Evolutionary conservation across 2,888 invertebrate species (phyloP), one percentile per base, ranked within the genome.

Genomic region (Archips xylosteana): DNA sequence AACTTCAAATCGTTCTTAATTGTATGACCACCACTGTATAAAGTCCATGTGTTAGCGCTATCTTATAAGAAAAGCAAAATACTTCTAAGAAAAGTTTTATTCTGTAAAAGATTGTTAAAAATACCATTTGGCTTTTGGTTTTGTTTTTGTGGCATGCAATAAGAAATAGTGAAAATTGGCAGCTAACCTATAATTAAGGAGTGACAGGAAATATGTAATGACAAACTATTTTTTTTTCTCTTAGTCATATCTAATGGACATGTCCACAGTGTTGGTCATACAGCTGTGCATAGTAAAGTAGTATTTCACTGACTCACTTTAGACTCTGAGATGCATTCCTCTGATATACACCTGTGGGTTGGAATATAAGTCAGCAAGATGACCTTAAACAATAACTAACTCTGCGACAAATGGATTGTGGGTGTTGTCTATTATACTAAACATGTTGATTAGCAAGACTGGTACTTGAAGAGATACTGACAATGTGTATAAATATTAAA

Each of bases 261-360:
- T 74, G 67, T 72, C 75, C 42, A 63, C 71, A 57, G 68, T 72
- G 67, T 75, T 75, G 75, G 76, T 77, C 78, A 78, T 75, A 75
- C 69, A 64, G 70, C 23, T 54, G 15, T 54, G 2, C 15, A 9
- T 54, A 54, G n/a, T 65, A 66, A 42, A 60, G 61, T 15, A 69
- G 39, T 61, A 68, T 39, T 15, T 39, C 47, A 60, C 63, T 76
- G 75, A 76, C 34, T 77, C 74, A 76, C 73, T 68, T 77, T 70
- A 71, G 67, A 76, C 74, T 74, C 71, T 75, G 70, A 75, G 76
- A 76, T 77, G 75, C 71, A 71, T 74, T 70, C 70, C 68, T 62
- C 71, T 70, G 67, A 74, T 75, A 45, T 64, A 70, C 78, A 76
- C 75, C 74, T 78, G 65, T 72, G 71, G 63, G 73, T 47, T 51